Percentiles rank a stretch among this genome's conserved stretches.
These are phyloP conservation scores for Parazoanthus swiftii DNA, from an alignment of 92 coral and sea anemone genomes.

Conservation along the genomic window DNA sequence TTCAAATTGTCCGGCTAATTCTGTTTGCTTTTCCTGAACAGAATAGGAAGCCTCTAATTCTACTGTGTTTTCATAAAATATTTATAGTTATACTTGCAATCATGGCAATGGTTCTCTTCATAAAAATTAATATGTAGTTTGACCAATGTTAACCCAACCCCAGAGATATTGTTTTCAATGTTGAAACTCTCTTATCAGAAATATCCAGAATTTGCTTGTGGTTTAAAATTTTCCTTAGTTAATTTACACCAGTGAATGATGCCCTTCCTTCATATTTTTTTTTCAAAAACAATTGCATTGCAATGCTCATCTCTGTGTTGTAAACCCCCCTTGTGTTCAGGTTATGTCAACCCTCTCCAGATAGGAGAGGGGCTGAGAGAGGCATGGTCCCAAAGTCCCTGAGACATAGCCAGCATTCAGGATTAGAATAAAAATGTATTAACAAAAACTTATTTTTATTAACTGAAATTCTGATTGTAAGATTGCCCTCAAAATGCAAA, in stretches of 20 bases:
- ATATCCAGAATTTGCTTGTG: background rate
- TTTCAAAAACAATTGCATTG: no score
- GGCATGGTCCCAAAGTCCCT: no score
- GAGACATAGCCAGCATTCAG: no score
- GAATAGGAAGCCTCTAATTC: constrained; percentile 19
- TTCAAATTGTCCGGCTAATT: constrained; percentile 27
- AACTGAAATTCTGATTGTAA: no score
- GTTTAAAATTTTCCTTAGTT: background rate
- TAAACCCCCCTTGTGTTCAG: no score
- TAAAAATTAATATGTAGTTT: background rate
- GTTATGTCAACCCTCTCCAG: no score
- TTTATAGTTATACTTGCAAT: background rate
- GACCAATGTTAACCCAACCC: background rate
- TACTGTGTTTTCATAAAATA: constrained; percentile 24
- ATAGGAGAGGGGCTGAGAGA: no score
- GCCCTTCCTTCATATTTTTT: no score
- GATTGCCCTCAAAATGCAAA: no score
- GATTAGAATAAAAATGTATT: no score
- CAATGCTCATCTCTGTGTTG: no score
- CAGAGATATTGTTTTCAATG: background rate
- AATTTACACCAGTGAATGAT: background rate
- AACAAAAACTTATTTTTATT: no score
- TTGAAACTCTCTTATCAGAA: background rate
- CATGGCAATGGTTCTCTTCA: background rate
- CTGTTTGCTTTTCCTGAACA: constrained; percentile 37